Evolutionary conservation across 2,888 invertebrate species (phyloP), one percentile per base, ranked within the genome.

Genomic region (Catocala nupta): DNA sequence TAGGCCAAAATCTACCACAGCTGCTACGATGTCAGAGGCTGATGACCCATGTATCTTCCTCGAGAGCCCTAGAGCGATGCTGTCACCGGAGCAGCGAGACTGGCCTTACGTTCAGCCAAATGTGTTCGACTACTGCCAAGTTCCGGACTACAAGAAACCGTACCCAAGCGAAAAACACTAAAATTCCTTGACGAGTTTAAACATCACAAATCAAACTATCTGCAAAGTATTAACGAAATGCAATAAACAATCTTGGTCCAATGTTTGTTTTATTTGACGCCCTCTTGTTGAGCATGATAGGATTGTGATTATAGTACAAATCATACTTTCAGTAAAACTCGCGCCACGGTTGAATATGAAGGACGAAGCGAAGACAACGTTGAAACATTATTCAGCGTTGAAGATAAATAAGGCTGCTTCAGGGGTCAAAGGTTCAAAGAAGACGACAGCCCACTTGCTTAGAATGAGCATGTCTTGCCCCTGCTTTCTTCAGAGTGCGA

Each of bases 301-400:
- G 79, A 80, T 76, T 76, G 73, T 75, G 74, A 83, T 81, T 82
- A 87, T 77, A 86, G 79, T 81, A 68, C 71, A 64, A 81, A 80
- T 87, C 82, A 83, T 90, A 85, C 84, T 91, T 91, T 90, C 90
- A 91, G 91, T 86, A 63, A 86, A 80, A 76, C 69, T 73, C 68
- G 59, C 75, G 73, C 77, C 68, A 85, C 83, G 78, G 85, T 86
- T 78, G 78, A 78, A 70, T 69, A 73, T 81, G 73, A 77, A 76
- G 80, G 81, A 83, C 68, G 78, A 75, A 71, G 56, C 25, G 63
- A 25, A 25, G 25, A 25, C 25, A 25, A 25, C 25, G 25, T 1
- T 25, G 2, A 16, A 4, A 25, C 25, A 25, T 25, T 25, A 25
- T 25, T 25, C 25, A 25, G 25, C 73, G 52, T 54, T 71, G 62